Evolutionary conservation across 2,888 invertebrate genomes (phyloP).

Genomic region (Aphodius granarius): DNA sequence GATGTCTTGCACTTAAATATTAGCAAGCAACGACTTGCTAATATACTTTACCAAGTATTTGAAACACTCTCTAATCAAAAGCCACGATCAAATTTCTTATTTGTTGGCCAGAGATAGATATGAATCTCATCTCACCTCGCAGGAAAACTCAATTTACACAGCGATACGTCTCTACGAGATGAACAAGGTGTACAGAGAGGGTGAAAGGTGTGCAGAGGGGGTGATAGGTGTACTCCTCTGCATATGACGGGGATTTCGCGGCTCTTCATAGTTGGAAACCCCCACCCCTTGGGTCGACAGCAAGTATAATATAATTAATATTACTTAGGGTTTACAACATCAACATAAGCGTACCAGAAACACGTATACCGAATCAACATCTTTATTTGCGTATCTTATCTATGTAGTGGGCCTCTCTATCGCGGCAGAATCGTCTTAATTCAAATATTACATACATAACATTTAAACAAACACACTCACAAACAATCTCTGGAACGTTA

Average conservation of each 20-base stretch:
- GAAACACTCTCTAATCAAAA: too few species aligned
- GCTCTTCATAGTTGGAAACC: neutral
- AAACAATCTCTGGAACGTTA: too few species aligned
- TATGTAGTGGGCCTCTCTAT: conserved; percentile 2
- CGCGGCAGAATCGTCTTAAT: conserved; percentile 9
- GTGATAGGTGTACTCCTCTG: neutral
- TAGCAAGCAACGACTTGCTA: too few species aligned
- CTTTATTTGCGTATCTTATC: conserved; percentile 10
- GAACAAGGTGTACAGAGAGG: neutral
- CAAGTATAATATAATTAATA: conserved; percentile 4
- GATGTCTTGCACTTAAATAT: too few species aligned
- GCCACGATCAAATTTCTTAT: too few species aligned
- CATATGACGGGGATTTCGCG: neutral
- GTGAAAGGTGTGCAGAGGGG: neutral
- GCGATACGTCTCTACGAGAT: neutral
- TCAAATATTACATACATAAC: conserved; percentile 2
- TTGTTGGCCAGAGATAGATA: neutral
- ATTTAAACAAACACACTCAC: neutral
- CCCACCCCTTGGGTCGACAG: neutral
- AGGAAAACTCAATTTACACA: neutral
- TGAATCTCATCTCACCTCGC: neutral
- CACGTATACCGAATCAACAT: neutral
- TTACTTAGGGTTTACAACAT: conserved; percentile 11
- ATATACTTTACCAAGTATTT: too few species aligned
- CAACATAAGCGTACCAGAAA: conserved; percentile 8